A percentile compares a stretch with the other conserved stretches of the same genome.
Conservation (phyloP, 2,888 invertebrate genomes). For the Diachrysia chrysitis region DNA sequence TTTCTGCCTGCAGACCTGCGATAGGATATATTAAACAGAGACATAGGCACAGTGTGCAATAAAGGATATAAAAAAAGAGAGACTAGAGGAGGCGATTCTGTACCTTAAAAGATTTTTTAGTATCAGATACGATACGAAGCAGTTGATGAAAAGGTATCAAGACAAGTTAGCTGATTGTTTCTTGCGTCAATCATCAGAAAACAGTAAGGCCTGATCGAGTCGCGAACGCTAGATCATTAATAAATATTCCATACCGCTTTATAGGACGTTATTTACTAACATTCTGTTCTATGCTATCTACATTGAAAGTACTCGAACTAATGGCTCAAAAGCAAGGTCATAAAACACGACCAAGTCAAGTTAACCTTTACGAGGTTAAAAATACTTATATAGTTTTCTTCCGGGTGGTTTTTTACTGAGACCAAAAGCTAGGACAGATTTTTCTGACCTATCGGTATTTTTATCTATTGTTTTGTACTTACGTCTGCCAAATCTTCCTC, state of each 20-base stretch:
- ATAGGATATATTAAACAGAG: no score
- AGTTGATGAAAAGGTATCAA: no score
- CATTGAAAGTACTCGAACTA: background rate
- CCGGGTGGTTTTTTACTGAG: conserved; percentile 3
- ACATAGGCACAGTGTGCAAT: no score
- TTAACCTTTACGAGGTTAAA: conserved; percentile 1
- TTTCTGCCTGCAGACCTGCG: no score
- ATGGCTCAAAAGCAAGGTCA: background rate
- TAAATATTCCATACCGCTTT: background rate
- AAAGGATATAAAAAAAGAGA: no score
- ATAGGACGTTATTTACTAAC: background rate
- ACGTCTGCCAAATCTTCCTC: conserved; percentile 84
- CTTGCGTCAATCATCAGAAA: no score
- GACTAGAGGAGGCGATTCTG: no score
- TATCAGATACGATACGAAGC: no score
- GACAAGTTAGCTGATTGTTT: no score
- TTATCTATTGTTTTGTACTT: conserved; percentile 60
- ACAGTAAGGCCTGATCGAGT: no score
- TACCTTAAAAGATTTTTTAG: no score
- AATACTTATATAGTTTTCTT: background rate
- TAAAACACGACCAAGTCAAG: background rate
- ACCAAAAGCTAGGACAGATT: background rate
- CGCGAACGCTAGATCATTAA: no score
- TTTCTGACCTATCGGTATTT: background rate
- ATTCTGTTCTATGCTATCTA: background rate